phyloP scores from a whole-genome alignment of 2,888 invertebrate genomes.

The Antheraea yamamai region DNA sequence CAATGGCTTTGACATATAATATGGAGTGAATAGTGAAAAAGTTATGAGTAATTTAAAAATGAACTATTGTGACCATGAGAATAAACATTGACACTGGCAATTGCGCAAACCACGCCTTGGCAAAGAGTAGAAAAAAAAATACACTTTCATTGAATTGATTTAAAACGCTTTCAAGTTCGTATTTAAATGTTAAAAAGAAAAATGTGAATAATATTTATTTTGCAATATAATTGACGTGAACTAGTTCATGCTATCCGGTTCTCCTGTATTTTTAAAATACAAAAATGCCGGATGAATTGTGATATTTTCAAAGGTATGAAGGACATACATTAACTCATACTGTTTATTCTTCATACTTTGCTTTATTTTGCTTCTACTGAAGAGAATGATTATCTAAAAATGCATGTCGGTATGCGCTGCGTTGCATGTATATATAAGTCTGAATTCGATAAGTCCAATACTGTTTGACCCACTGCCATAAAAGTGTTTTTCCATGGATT shows the following conservation, averaged over 20 bases:
- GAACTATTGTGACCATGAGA: background rate
- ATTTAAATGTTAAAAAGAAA: background rate
- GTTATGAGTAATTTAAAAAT: background rate
- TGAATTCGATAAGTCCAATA: too few species aligned
- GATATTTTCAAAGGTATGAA: too few species aligned
- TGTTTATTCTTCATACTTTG: too few species aligned
- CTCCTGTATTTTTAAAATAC: background rate
- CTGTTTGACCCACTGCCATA: too few species aligned
- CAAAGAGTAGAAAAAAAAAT: background rate
- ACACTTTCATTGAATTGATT: background rate
- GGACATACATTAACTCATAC: too few species aligned
- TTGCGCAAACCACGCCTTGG: background rate
- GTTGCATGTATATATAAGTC: too few species aligned
- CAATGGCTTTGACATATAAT: background rate
- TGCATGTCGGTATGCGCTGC: too few species aligned
- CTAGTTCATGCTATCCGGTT: background rate
- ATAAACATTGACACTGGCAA: conserved; percentile 1
- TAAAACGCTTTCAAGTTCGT: background rate
- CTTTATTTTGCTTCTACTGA: too few species aligned
- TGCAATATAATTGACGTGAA: background rate
- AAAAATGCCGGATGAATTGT: too few species aligned
- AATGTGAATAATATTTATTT: background rate
- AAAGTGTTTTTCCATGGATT: too few species aligned
- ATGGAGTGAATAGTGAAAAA: background rate
- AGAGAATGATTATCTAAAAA: too few species aligned